Conservation (phyloP, 1,140 invertebrate genomes). For the Zophobas atratus region DNA sequence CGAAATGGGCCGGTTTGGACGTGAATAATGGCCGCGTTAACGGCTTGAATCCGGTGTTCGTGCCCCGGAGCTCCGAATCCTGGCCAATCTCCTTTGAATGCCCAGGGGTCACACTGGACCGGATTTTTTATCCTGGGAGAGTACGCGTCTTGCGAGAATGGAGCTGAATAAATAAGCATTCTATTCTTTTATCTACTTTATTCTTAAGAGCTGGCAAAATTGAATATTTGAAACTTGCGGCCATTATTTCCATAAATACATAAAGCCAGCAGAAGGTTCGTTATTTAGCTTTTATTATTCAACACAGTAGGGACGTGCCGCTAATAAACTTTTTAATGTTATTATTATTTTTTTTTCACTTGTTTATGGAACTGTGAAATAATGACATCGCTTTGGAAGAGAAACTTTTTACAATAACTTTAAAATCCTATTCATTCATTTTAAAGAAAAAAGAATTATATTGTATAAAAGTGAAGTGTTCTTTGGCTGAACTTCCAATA, state of each 20-base stretch:
- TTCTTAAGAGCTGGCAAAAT: constrained; percentile 46
- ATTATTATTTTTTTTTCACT: constrained; percentile 11
- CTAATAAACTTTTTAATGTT: constrained; percentile 33
- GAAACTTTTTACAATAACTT: constrained; percentile 9
- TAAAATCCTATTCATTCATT: constrained; percentile 7
- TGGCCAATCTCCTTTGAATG: constrained; percentile 53
- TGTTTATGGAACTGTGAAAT: constrained; percentile 31
- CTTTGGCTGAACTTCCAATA: constrained; percentile 26
- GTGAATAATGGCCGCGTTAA: constrained; percentile 45
- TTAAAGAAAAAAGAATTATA: background rate
- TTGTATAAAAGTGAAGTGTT: constrained; percentile 19
- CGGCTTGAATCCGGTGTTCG: constrained; percentile 47
- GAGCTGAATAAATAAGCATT: constrained; percentile 55
- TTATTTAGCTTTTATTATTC: constrained; percentile 19
- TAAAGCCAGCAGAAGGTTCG: constrained; percentile 30
- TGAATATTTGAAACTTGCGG: constrained; percentile 41
- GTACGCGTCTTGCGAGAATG: constrained; percentile 50
- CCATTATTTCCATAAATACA: constrained; percentile 48
- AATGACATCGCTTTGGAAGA: background rate
- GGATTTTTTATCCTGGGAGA: constrained; percentile 54
- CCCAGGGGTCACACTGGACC: constrained; percentile 51
- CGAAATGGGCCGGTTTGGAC: constrained; percentile 45
- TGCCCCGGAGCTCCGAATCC: constrained; percentile 45
- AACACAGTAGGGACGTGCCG: background rate
- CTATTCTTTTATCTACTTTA: constrained; percentile 52